Evolutionary conservation across 2,797 vertebrate species (phyloP).

Genomic region (Falco rusticolus): DNA sequence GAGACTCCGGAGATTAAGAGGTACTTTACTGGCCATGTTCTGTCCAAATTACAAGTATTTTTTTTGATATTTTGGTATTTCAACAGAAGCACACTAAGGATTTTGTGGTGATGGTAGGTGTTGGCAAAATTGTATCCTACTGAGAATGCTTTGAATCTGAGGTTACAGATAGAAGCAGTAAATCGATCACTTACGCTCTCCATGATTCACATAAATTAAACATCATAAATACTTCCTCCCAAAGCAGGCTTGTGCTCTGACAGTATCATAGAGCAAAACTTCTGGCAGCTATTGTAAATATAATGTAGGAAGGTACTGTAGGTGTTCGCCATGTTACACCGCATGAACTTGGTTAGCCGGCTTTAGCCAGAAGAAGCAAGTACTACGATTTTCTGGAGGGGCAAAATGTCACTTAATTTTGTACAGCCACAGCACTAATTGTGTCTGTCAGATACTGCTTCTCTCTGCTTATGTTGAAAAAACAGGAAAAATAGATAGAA

Average conservation of each 20-base stretch:
- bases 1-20: background rate
- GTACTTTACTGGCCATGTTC: background rate
- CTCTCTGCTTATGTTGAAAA: constrained; percentile 47
- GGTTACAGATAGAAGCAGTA: background rate
- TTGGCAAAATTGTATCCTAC: background rate
- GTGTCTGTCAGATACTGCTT: background rate
- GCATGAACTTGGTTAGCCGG: background rate
- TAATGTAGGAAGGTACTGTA: background rate
- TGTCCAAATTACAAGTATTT: background rate
- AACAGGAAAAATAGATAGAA: background rate
- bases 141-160: background rate
- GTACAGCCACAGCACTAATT: background rate
- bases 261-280: background rate
- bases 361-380: background rate
- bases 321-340: background rate
- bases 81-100: background rate
- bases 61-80: background rate
- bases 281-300: background rate
- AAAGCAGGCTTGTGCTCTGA: background rate
- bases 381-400: background rate
- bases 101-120: constrained; percentile 12
- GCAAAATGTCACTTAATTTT: background rate
- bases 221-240: background rate
- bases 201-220: background rate
- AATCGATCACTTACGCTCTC: background rate